Evolutionary conservation across 2,797 vertebrate species (phyloP).

Genomic region (Hybognathus amarus): DNA sequence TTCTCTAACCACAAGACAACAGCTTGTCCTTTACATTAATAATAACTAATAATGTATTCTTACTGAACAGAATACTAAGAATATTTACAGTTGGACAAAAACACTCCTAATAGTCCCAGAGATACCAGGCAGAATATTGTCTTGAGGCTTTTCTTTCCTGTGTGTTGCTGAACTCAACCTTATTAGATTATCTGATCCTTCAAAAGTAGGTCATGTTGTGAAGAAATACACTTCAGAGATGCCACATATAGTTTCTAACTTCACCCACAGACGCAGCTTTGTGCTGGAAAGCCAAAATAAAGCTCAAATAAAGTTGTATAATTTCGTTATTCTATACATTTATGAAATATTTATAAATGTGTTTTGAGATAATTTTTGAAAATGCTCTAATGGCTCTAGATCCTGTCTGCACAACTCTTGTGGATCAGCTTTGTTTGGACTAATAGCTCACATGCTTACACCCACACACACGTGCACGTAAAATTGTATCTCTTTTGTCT

Average conservation of each 20-base stretch:
- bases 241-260: neutral
- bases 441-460: neutral
- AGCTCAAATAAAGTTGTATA: neutral
- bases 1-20: neutral
- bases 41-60: constrained; percentile 5
- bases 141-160: constrained; percentile 31
- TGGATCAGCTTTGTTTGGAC: neutral
- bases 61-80: constrained; percentile 20
- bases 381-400: neutral
- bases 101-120: constrained; percentile 6
- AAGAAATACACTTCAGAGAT: constrained; percentile 12
- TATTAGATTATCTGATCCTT: constrained; percentile 57
- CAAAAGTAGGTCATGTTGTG: constrained; percentile 42
- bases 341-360: neutral
- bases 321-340: neutral
- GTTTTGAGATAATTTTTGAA: neutral
- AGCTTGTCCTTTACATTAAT: constrained; percentile 2
- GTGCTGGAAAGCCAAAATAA: neutral
- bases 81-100: neutral
- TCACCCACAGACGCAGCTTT: neutral
- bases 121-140: neutral
- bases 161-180: constrained; percentile 26
- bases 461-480: neutral
- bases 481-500: constrained; percentile 30
- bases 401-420: neutral